These are phyloP conservation scores for Agapetus fuscipes DNA, from an alignment of 2,888 invertebrate species.

Conservation along the genomic window DNA sequence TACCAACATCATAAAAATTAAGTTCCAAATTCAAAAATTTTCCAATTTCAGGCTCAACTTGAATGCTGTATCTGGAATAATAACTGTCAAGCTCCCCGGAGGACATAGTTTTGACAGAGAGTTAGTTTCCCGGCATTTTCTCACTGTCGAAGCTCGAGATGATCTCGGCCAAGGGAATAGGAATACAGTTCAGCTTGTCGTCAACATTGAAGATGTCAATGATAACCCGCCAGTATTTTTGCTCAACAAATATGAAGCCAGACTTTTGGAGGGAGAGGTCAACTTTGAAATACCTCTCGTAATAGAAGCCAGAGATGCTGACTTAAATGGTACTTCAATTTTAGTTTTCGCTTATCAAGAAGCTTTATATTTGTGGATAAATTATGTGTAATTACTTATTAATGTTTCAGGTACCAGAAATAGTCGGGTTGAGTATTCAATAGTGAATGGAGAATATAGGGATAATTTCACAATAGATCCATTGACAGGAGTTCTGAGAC, in stretches of 20 bases:
- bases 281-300: constrained; percentile 67
- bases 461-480: constrained; percentile 75
- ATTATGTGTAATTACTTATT: too few species aligned
- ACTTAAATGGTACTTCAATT: constrained; percentile 75
- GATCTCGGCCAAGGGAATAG: constrained; percentile 76
- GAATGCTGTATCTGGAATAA: constrained; percentile 72
- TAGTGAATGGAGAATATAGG: constrained; percentile 65
- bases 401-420: constrained; percentile 62
- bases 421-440: constrained; percentile 73
- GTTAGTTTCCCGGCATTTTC: constrained; percentile 68
- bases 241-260: constrained; percentile 72
- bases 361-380: too few species aligned
- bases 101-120: constrained; percentile 80
- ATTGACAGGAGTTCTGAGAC: constrained; percentile 61
- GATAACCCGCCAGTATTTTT: constrained; percentile 83
- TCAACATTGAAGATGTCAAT: constrained; percentile 79
- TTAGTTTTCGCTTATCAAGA: too few species aligned
- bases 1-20: too few species aligned
- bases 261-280: constrained; percentile 71
- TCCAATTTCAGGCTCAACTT: constrained; percentile 56
- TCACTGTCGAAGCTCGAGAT: constrained; percentile 86
- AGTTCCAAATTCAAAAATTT: too few species aligned
- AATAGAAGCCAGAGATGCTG: constrained; percentile 75
- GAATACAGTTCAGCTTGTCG: constrained; percentile 73
- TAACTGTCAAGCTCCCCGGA: constrained; percentile 68